Percentiles rank a stretch among this genome's conserved stretches.
Evolutionary conservation across 2,113 vertebrate species (phyloP).

Genomic region (Pampusana beccarii): DNA sequence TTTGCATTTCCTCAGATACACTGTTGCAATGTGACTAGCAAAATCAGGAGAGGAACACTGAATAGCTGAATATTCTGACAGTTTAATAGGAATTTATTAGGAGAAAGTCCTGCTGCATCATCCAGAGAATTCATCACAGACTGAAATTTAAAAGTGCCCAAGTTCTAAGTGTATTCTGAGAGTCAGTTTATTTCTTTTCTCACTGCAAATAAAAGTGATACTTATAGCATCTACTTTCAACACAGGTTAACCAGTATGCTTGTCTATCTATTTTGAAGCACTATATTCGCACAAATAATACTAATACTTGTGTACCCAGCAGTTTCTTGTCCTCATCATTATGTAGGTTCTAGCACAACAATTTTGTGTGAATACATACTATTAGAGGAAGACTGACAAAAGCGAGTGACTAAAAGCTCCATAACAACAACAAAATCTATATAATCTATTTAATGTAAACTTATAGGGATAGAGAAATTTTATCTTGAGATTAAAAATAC

Average conservation of each 20-base stretch:
- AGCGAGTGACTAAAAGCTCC: neutral
- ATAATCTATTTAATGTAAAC: neutral
- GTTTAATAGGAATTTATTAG: conserved; percentile 53
- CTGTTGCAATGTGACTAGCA: conserved; percentile 17
- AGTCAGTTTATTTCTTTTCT: neutral
- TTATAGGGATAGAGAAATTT: neutral
- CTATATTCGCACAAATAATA: neutral
- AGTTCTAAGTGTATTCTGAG: neutral
- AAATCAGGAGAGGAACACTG: conserved; percentile 12
- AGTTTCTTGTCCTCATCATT: neutral
- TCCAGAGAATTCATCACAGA: conserved; percentile 46
- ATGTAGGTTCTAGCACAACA: neutral
- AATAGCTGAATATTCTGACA: conserved; percentile 27
- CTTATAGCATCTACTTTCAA: neutral
- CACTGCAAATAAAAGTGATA: neutral
- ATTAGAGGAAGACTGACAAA: neutral
- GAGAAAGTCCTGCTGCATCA: conserved; percentile 24
- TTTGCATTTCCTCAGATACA: conserved; percentile 9
- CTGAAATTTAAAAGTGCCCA: neutral
- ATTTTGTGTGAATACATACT: neutral
- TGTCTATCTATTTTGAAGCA: neutral
- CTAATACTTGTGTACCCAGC: neutral
- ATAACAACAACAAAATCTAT: neutral
- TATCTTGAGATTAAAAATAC: neutral
- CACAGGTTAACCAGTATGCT: neutral